Evolutionary conservation across 2,113 vertebrate species (phyloP).

Genomic region (Dicaeum eximium): DNA sequence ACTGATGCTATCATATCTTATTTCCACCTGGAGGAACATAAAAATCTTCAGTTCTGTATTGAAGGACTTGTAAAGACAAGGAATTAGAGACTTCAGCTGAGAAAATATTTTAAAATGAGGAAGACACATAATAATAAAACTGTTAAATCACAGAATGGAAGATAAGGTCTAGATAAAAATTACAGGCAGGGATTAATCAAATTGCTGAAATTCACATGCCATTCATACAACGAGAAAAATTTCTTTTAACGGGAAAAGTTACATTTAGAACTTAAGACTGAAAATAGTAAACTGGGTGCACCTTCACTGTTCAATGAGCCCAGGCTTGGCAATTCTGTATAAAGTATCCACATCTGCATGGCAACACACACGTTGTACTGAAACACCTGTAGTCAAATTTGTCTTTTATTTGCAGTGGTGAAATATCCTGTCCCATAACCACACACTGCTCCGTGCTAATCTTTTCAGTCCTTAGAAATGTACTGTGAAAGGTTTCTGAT

Average conservation of each 20-base stretch:
- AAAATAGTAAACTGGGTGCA: neutral
- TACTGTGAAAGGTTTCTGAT: neutral
- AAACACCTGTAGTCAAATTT: neutral
- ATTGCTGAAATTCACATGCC: neutral
- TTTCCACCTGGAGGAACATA: neutral
- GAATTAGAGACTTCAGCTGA: neutral
- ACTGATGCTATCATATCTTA: neutral
- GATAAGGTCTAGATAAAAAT: neutral
- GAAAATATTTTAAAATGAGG: neutral
- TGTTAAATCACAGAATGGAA: neutral
- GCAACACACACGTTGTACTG: neutral
- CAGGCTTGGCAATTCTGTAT: accelerated
- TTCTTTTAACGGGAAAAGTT: neutral
- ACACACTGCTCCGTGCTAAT: accelerated
- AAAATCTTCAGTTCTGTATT: neutral
- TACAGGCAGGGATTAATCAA: neutral
- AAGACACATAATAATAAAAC: neutral
- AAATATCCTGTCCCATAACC: neutral
- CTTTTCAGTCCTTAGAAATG: neutral
- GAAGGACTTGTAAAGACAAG: neutral
- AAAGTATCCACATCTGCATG: neutral
- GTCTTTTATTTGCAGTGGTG: neutral
- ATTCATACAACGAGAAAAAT: neutral
- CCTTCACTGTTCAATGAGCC: neutral
- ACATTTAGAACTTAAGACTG: neutral